A percentile compares a stretch with the other conserved stretches of the same genome.
phyloP scores from a whole-genome alignment of 2,113 vertebrate species.

The Odobenus rosmarus region DNA sequence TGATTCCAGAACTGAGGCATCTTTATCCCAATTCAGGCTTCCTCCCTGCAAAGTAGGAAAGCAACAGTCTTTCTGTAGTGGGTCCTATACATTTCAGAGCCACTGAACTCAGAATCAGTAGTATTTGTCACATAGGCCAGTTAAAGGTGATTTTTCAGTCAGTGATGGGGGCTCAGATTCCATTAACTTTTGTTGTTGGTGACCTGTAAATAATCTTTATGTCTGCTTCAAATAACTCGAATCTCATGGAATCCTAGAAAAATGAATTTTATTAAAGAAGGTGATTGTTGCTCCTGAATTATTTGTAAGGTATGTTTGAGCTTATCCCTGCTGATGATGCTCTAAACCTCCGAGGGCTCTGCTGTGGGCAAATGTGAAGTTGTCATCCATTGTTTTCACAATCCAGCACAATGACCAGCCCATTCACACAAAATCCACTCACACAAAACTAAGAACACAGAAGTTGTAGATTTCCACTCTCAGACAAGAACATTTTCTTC shows the following conservation, averaged over 20 bases:
- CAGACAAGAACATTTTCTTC: background rate
- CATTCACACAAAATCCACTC: background rate
- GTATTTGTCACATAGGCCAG: background rate
- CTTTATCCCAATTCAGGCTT: background rate
- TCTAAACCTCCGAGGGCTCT: background rate
- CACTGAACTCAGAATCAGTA: background rate
- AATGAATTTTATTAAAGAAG: background rate
- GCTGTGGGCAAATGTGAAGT: background rate
- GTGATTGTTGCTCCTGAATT: background rate
- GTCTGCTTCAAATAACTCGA: background rate
- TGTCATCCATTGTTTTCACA: background rate
- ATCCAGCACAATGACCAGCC: background rate
- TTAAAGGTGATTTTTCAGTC: background rate
- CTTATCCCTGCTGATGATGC: too few relatives aligned
- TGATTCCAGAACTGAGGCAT: background rate
- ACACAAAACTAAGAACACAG: background rate
- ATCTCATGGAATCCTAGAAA: background rate
- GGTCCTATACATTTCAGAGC: background rate
- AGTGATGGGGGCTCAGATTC: background rate
- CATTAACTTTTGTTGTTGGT: background rate
- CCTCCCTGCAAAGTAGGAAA: background rate
- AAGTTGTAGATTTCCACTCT: background rate
- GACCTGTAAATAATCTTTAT: background rate
- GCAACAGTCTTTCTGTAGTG: background rate
- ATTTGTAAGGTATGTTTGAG: background rate